These are phyloP conservation scores for Nannospalax galili DNA, from an alignment of 2,113 vertebrate genomes.

Conservation along the genomic window DNA sequence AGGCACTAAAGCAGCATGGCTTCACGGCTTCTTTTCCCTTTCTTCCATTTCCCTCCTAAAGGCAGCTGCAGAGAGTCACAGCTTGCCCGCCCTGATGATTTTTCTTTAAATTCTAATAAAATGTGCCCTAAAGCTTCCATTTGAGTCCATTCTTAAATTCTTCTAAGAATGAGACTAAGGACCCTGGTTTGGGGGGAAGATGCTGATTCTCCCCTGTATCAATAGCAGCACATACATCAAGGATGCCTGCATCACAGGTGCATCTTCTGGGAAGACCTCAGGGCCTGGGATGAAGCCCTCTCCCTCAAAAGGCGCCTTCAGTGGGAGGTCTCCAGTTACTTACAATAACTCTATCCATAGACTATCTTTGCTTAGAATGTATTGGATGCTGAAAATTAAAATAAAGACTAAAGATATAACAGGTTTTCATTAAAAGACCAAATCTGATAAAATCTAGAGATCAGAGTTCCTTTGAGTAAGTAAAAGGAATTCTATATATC, in stretches of 20 bases:
- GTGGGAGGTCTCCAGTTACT: background rate
- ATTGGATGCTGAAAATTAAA: background rate
- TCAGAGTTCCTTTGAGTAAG: background rate
- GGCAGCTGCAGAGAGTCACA: too few relatives aligned
- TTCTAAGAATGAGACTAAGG: too few relatives aligned
- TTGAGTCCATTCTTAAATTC: too few relatives aligned
- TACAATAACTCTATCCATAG: background rate
- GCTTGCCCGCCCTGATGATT: too few relatives aligned
- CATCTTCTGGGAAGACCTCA: background rate
- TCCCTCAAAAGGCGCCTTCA: background rate
- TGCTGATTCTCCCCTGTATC: too few relatives aligned
- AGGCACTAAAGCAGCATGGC: too few relatives aligned
- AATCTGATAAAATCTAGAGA: background rate
- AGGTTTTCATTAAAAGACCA: background rate
- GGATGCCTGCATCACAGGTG: background rate
- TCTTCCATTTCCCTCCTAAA: too few relatives aligned
- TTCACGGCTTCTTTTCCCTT: too few relatives aligned
- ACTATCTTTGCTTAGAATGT: background rate
- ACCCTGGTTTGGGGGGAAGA: too few relatives aligned
- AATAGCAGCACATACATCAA: background rate
- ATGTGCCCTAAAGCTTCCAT: too few relatives aligned
- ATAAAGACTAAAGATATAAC: background rate
- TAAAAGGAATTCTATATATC: background rate
- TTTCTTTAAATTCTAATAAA: too few relatives aligned
- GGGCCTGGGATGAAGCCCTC: background rate